A percentile compares a stretch with the other conserved stretches of the same genome.
These are phyloP conservation scores for Byasa hedistus DNA, from an alignment of 2,888 invertebrate genomes.

Conservation along the genomic window DNA sequence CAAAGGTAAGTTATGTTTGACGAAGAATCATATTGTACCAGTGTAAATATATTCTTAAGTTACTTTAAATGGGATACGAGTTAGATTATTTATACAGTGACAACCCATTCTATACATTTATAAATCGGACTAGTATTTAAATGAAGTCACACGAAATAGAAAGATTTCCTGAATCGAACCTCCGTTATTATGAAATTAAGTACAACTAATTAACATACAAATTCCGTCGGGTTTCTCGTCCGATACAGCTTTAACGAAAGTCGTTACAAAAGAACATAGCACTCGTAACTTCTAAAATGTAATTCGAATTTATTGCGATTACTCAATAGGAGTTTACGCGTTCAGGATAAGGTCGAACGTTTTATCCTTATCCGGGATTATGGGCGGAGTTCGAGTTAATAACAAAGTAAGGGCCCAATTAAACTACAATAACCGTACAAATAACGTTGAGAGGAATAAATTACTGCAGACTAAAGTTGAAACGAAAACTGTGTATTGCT, in stretches of 20 bases:
- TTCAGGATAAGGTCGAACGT: slow-evolving; percentile 18
- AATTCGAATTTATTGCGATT: slow-evolving; percentile 28
- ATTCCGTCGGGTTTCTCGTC: background rate
- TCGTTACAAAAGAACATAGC: slow-evolving; percentile 22
- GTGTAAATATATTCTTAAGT: too few species aligned
- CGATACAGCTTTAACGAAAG: slow-evolving; percentile 4
- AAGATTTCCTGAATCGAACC: too few species aligned
- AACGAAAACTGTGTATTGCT: background rate
- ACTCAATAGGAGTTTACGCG: slow-evolving; percentile 25
- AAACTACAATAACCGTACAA: slow-evolving; percentile 15
- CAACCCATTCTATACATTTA: too few species aligned
- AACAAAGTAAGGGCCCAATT: slow-evolving; percentile 22
- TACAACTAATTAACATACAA: background rate
- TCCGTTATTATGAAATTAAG: too few species aligned
- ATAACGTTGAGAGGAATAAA: background rate
- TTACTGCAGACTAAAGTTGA: background rate
- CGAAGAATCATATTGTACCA: too few species aligned
- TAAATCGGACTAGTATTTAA: too few species aligned
- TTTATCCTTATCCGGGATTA: slow-evolving; percentile 28
- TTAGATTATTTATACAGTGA: too few species aligned
- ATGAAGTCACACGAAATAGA: too few species aligned
- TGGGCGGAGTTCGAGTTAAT: slow-evolving; percentile 20
- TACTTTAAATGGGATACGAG: too few species aligned
- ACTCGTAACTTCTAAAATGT: slow-evolving; percentile 26
- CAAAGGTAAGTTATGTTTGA: too few species aligned